Evolutionary conservation across 2,113 vertebrate species (phyloP).

Genomic region (Neogobius melanostomus): DNA sequence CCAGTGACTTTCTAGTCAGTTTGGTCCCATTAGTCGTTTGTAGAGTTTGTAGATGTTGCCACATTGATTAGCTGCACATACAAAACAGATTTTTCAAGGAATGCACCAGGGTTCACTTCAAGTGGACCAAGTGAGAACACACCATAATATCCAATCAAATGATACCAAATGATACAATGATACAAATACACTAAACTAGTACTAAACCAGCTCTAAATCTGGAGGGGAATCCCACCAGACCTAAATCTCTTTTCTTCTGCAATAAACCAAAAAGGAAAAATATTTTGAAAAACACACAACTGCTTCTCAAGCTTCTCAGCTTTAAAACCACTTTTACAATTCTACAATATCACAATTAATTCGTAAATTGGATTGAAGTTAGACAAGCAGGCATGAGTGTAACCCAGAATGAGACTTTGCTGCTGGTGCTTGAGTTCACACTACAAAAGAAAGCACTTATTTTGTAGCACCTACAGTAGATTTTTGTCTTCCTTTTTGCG

Average conservation of each 20-base stretch:
- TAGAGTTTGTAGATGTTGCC: no score
- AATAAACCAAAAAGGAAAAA: no score
- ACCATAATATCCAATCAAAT: no score
- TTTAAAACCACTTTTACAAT: background rate
- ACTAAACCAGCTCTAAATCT: background rate
- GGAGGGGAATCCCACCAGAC: no score
- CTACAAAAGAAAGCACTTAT: background rate
- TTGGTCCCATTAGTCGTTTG: no score
- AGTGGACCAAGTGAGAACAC: no score
- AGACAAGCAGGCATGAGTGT: background rate
- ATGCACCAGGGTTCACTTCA: no score
- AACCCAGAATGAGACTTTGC: background rate
- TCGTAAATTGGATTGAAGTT: background rate
- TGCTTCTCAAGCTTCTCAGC: background rate
- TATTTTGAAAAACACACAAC: background rate
- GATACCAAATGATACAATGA: no score
- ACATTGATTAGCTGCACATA: no score
- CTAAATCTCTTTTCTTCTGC: no score
- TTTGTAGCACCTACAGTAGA: background rate
- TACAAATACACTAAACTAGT: background rate
- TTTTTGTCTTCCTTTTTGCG: background rate
- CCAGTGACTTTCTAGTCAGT: no score
- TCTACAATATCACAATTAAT: background rate
- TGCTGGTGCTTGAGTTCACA: background rate
- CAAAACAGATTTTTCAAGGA: no score